Evolutionary conservation across 2,888 invertebrate genomes (phyloP).

Genomic region (Scaptodrosophila latifasciaeformis): DNA sequence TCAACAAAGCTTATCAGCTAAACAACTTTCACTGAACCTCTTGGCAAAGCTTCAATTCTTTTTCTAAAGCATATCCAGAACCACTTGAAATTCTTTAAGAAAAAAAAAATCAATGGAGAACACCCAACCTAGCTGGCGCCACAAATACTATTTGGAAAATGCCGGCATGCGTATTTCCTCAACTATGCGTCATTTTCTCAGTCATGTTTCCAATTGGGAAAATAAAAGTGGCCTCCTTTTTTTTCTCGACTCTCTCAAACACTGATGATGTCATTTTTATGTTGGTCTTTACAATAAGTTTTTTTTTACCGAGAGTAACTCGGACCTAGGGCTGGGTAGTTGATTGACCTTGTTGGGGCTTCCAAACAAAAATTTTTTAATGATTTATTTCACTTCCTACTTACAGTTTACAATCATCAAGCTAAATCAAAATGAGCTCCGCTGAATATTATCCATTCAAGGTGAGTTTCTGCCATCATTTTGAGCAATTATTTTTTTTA

Average conservation of each 20-base stretch:
- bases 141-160: slow-evolving; percentile 37
- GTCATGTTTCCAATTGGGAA: slow-evolving; percentile 19
- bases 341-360: slow-evolving; percentile 29
- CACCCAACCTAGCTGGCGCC: slow-evolving; percentile 27
- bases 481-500: background rate
- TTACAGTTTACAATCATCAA: slow-evolving; percentile 45
- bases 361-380: slow-evolving; percentile 16
- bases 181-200: slow-evolving; percentile 22
- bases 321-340: background rate
- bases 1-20: too few relatives aligned
- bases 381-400: slow-evolving; percentile 27
- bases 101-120: background rate
- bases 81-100: background rate
- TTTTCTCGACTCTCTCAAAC: background rate
- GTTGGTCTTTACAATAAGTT: slow-evolving; percentile 8
- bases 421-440: slow-evolving; percentile 80
- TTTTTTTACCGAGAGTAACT: background rate
- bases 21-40: too few relatives aligned
- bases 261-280: slow-evolving; percentile 45
- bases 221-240: background rate
- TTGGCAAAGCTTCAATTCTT: too few relatives aligned
- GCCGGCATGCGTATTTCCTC: slow-evolving; percentile 40
- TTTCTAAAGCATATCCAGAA: background rate
- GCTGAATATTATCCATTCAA: slow-evolving; percentile 92
- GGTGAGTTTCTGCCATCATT: slow-evolving; percentile 77